Base-by-base conservation (phyloP, 2,797 vertebrate genomes). In the Malacoraja senta region DNA sequence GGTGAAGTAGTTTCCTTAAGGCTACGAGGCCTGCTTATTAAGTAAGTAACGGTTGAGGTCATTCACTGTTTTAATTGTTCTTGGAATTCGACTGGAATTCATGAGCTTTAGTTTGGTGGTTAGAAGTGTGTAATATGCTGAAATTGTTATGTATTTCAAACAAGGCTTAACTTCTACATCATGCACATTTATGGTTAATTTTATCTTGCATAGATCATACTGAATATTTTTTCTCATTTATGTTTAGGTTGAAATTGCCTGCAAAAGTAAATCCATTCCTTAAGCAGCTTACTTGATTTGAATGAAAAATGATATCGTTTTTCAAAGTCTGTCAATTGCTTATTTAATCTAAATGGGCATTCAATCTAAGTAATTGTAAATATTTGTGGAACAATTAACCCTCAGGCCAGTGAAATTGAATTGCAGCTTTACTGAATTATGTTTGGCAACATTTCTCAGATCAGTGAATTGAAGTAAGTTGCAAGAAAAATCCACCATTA, bases 301-400 rank as follows among this genome's bases (percentile, higher is more conserved):
- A 53, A 72, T 91, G 90, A 74, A 72, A 71, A 91, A 71, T 35
- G 17, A 8, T 65, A 91, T 38, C 29, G 19, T 53, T 91, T 29
- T 91, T 91, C 65, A 74, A 91, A 91, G 35, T 21, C 90, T 91
- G 32, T 10, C 90, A 74, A 68, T 53, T 91, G 13, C 8, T 53
- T 76, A 76, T 92, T 72, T 53, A 92, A 92, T 74, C 68, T 53
- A 53, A 92, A 72, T 71, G 63, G 38, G 68, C 32, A 68, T 91
- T 91, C 68, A 61, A n/a, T 68, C 63, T 38, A 65, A n/a, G 17
- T 61, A n/a, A 68, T 72, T 71, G 65, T 91, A 91, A 72, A 72
- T 91, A 35, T 91, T 72, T 72, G 35, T 21, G 38, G 32, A 74
- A 74, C 10, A 8, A 76, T 92, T 92, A 74, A 92, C 38, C 90